Evolutionary conservation across 2,888 invertebrate species (phyloP), one percentile per base, ranked within the genome.

Genomic region (Heliconius aoede): DNA sequence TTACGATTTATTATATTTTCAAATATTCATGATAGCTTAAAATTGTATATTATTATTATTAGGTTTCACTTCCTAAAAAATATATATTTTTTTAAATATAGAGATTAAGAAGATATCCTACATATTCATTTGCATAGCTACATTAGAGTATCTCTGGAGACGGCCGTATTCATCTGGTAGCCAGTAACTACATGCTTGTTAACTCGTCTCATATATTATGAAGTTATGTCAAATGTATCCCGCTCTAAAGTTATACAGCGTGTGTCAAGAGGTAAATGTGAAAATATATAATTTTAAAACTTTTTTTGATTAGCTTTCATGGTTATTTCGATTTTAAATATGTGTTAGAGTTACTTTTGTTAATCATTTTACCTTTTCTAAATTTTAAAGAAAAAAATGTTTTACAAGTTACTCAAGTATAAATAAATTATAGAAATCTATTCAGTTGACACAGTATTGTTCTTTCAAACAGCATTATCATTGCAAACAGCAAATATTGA

Each of bases 151-250:
- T 86, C 91, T 83, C 85, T 40, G 32, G 88, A 85, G 88, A 83
- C 72, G 76, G 81, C 84, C 83, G 84, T 85, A 87, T 87, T 88
- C 87, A 67, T 86, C 86, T 87, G 88, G 89, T 88, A 88, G 88
- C 88, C 90, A 84, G 87, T 90, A 90, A 89, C 91, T 91, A 91
- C 91, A 90, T 89, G 93, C 93, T 92, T 92, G 93, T 93, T 94
- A 94, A 91, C 92, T 93, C 92, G 83, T 90, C 93, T 93, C 93
- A 93, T 94, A 88, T 91, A 93, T 93, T 93, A 94, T 94, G 92
- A 87, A 93, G 89, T 86, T 89, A 86, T 90, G 92, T 93, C 93
- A 92, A 92, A 93, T 90, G 88, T 90, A 88, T 84, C 85, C 85
- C 85, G 82, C 82, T 82, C 83, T 78, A 78, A 46, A 73, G 30